Evolutionary conservation across 2,113 vertebrate genomes (phyloP), one percentile per base, ranked within the genome.

Genomic region (Circaetus gallicus): DNA sequence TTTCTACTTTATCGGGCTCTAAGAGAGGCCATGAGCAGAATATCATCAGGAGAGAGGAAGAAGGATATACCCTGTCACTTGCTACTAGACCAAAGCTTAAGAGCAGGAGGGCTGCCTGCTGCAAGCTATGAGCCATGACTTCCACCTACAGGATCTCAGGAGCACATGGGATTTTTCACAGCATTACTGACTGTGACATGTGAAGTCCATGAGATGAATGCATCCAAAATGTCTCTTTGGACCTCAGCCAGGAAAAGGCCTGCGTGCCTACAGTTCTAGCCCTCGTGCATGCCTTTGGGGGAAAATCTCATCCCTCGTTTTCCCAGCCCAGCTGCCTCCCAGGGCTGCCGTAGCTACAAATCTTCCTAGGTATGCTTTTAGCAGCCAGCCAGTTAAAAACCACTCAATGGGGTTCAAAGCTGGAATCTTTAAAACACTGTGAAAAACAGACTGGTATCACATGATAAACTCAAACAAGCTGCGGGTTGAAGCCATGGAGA

Each of bases 391-490:
- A 58, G 26, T n/a, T 53, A 70, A 70, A 74, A 42, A 5, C 4
- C 42, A 36, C n/a, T 62, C 29, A 5, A 25, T 5, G 13, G 0
- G 17, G 38, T 24, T 76, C 78, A 67, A 59, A 82, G 53, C 45
- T 42, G 32, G 71, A 42, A 61, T 22, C 32, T 76, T n/a, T 70
- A 12, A 49, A 93, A 34, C 10, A 13, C 11, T 36, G n/a, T 36
- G 61, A 62, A 70, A 93, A 81, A 0, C 50, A 65, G 52, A 55
- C 0, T 0, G 2, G 56, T 16, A 69, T 17, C 2, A 15, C 0
- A 1, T 0, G 6, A 40, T 2, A 25, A 34, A 62, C 50, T 18
- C 82, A 47, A 65, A 45, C 5, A 43, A 53, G 56, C 11, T 9
- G 21, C 0, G 3, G 38, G 42, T 1, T 63, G n/a, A 59, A 70